phyloP scores from a whole-genome alignment of 37 sponge, comb jelly and placozoan genomes.

The Halichondria panicea region DNA sequence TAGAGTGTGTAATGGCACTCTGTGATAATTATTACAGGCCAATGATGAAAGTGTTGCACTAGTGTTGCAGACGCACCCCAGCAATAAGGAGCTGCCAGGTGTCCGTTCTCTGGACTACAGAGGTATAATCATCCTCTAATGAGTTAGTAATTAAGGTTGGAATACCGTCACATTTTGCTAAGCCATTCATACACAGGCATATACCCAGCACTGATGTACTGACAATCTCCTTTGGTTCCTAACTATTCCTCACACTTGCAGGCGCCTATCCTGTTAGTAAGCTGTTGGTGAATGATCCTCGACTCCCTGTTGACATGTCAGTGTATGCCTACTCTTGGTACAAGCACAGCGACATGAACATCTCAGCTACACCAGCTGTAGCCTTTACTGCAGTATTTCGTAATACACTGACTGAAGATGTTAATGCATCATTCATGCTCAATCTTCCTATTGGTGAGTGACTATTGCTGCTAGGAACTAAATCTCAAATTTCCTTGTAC shows the following conservation, averaged over 20 bases:
- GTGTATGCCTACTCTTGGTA: conserved; percentile 18
- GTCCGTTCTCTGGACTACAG: conserved; percentile 5
- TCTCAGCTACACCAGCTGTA: conserved; percentile 23
- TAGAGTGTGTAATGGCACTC: too few species aligned
- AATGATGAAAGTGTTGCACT: not conserved
- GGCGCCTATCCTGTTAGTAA: not conserved
- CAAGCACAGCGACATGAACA: conserved; percentile 27
- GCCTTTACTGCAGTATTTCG: conserved; percentile 19
- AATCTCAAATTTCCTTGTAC: too few species aligned
- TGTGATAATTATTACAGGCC: not conserved
- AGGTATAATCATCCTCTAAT: too few species aligned
- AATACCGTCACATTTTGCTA: not conserved
- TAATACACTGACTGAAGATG: not conserved
- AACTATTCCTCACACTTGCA: not conserved
- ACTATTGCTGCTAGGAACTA: too few species aligned
- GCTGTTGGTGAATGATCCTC: conserved; percentile 2
- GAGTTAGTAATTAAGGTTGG: too few species aligned
- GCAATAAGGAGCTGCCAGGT: conserved; percentile 2
- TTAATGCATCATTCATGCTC: conserved; percentile 21
- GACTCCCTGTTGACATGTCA: conserved; percentile 4
- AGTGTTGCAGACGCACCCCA: conserved; percentile 17
- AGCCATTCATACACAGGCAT: too few species aligned
- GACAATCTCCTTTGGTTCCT: too few species aligned
- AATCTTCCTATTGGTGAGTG: conserved; percentile 12
- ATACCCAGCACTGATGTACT: too few species aligned